phyloP scores from a whole-genome alignment of 2,113 vertebrate species.

The Polyodon spathula region DNA sequence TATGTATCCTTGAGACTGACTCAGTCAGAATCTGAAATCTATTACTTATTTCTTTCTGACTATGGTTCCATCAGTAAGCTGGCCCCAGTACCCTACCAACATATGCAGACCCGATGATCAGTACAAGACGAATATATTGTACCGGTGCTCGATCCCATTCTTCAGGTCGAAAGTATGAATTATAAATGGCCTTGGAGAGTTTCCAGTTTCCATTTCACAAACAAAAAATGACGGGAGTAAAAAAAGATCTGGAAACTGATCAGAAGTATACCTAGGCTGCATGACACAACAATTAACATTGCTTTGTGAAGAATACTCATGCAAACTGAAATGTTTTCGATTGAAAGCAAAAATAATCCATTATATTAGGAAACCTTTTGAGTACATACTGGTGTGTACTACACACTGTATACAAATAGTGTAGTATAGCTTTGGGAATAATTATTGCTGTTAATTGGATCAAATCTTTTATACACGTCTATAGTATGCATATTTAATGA shows the following conservation, averaged over 20 bases:
- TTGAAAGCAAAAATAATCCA: no score
- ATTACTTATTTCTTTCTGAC: background rate
- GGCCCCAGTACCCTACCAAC: constrained; percentile 25
- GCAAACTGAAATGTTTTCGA: no score
- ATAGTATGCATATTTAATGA: constrained; percentile 2
- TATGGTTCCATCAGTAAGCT: constrained; percentile 24
- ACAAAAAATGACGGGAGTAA: background rate
- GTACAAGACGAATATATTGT: constrained; percentile 37
- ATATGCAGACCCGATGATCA: constrained; percentile 32
- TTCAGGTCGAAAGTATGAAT: constrained; percentile 44
- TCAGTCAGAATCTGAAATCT: constrained; percentile 37
- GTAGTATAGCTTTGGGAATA: background rate
- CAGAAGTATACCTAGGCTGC: no score
- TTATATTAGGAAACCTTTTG: no score
- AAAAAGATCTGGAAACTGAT: background rate
- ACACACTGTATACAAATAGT: no score
- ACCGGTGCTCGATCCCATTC: constrained; percentile 30
- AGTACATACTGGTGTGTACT: no score
- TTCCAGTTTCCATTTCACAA: constrained; percentile 24
- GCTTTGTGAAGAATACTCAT: no score
- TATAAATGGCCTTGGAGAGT: constrained; percentile 50
- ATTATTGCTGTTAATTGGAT: background rate
- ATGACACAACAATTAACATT: no score
- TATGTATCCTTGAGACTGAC: constrained; percentile 18
- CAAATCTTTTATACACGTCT: background rate